Evolutionary conservation across 2,113 vertebrate genomes (phyloP), one percentile per base, ranked within the genome.

Genomic region (Bostrychus sinensis): DNA sequence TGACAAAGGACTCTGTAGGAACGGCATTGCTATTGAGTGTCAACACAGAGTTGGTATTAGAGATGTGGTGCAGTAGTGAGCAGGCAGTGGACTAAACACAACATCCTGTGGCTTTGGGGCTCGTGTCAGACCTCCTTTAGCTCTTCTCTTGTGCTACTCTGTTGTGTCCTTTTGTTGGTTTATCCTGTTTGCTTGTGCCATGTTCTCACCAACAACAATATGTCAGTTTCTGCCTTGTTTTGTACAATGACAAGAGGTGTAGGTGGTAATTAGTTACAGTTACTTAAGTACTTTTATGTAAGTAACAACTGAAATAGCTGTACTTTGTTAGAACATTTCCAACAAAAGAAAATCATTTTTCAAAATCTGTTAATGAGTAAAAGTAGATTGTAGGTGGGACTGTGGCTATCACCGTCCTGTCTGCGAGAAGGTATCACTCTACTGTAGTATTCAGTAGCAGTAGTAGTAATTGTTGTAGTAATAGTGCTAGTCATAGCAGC

Each of bases 1-100:
- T 88, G 88, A 92, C 90, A 91, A 92, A 91, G 85, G 89, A 84
- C 86, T 89, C 85, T 88, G 80, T 84, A 86, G 86, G 81, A 75
- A 86, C 89, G 87, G 87, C 86, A 89, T 83, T 82, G 82, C 88
- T 88, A 91, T 91, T 91, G 86, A 86, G 89, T 81, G 82, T 88
- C 86, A 91, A 89, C 84, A 85, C 42, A 83, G 83, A 83, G 84
- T 86, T 76, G 84, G 84, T 86, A 89, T 91, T 88, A 87, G 73
- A 87, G 74, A 88, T 78, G 48, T 82, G 86, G 79, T 59, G 80
- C 70, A 37, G 84, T 73, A 57, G 72, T 66, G 66, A 74, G 65
- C 77, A 79, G 77, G 72, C 83, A 56, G 77, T n/a, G 80, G 56
- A 60, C 39, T 54, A 89, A 89, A 89, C 77, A 89, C 81, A 86